A percentile compares a stretch with the other conserved stretches of the same genome.
Evolutionary conservation across 2,888 invertebrate species (phyloP).

Genomic region (Drosophila buzzatii): DNA sequence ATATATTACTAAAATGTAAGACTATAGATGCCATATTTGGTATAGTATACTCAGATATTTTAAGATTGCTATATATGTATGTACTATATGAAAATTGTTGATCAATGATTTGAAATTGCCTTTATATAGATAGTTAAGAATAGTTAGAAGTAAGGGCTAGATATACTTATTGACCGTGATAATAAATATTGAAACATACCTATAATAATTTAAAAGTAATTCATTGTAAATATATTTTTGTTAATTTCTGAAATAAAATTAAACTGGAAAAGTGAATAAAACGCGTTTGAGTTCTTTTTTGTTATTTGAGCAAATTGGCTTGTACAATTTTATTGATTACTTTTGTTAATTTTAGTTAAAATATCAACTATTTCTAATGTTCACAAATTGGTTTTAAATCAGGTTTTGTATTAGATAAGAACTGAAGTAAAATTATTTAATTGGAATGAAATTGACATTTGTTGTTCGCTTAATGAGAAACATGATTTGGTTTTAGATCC

Average conservation of each 20-base stretch:
- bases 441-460: slow-evolving; percentile 15
- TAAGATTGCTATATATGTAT: too few species aligned
- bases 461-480: slow-evolving; percentile 31
- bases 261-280: slow-evolving; percentile 20
- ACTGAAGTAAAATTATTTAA: slow-evolving; percentile 20
- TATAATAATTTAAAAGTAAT: too few species aligned
- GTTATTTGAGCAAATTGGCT: slow-evolving; percentile 83
- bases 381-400: slow-evolving; percentile 41
- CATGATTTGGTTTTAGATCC: slow-evolving; percentile 59
- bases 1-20: too few species aligned
- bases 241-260: neutral
- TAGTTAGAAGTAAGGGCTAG: neutral
- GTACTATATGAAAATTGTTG: too few species aligned
- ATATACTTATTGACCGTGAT: neutral
- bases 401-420: slow-evolving; percentile 25
- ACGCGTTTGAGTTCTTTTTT: slow-evolving; percentile 42
- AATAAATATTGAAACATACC: neutral
- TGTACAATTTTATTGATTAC: slow-evolving; percentile 84
- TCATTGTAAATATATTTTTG: neutral
- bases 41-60: too few species aligned
- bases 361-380: slow-evolving; percentile 61
- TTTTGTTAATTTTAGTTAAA: slow-evolving; percentile 37
- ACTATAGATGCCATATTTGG: too few species aligned
- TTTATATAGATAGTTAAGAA: neutral
- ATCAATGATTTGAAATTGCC: too few species aligned